These are phyloP conservation scores for Lepidostoma basale DNA, from an alignment of 1,140 invertebrate genomes.

Conservation along the genomic window DNA sequence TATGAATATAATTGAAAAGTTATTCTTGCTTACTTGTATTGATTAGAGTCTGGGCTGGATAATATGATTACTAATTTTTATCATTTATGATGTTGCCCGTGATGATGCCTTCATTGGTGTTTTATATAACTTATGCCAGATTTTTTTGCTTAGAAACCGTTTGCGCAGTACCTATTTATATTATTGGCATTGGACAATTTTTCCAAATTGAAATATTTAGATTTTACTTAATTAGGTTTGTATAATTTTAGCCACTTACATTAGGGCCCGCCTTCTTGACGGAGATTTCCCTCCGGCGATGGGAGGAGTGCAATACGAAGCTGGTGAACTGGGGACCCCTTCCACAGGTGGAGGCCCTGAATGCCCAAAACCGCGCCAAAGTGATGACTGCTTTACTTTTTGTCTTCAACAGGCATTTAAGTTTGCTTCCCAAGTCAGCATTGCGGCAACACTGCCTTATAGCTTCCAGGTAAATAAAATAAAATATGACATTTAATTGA, in stretches of 20 bases:
- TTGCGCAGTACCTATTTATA: too few species aligned
- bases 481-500: too few species aligned
- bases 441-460: constrained; percentile 84
- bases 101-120: too few species aligned
- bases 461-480: constrained; percentile 71
- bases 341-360: constrained; percentile 82
- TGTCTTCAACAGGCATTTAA: constrained; percentile 84
- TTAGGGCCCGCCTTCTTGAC: constrained; percentile 76
- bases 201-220: constrained; percentile 29
- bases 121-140: too few species aligned
- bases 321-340: constrained; percentile 86
- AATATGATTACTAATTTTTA: too few species aligned
- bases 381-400: constrained; percentile 86
- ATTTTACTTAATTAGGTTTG: constrained; percentile 19
- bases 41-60: too few species aligned
- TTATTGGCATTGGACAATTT: too few species aligned
- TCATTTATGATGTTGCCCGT: too few species aligned
- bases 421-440: constrained; percentile 75
- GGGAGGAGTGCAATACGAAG: constrained; percentile 86
- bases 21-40: too few species aligned
- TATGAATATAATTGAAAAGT: too few species aligned
- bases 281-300: constrained; percentile 77
- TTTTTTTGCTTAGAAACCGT: too few species aligned
- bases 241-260: constrained; percentile 66
- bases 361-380: constrained; percentile 83